Evolutionary conservation across 2,888 invertebrate genomes (phyloP).

Genomic region (Epistrophella euchroma): DNA sequence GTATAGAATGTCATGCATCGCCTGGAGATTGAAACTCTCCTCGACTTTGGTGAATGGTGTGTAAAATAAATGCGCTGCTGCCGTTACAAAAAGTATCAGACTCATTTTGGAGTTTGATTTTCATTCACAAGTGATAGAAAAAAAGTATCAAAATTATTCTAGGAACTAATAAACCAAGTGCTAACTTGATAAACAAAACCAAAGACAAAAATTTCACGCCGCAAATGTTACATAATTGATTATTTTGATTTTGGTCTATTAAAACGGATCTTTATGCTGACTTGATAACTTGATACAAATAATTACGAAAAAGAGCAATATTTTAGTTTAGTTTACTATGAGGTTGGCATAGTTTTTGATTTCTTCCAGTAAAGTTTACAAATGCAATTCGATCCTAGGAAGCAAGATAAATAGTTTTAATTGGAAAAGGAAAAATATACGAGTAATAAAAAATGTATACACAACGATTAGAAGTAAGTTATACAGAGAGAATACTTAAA

Average conservation of each 20-base stretch:
- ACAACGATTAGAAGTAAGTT: constrained; percentile 40
- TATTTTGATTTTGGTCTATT: not conserved
- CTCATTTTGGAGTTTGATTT: constrained; percentile 85
- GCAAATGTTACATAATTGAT: constrained; percentile 59
- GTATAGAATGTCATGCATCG: constrained; percentile 98
- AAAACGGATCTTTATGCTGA: not conserved
- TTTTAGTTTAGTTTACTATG: not conserved
- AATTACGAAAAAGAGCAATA: not conserved
- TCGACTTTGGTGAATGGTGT: constrained; percentile 99
- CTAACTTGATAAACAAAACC: constrained; percentile 24
- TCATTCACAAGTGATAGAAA: constrained; percentile 30
- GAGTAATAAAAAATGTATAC: constrained; percentile 46
- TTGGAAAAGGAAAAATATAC: constrained; percentile 32
- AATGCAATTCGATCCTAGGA: not conserved
- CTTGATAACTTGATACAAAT: not conserved
- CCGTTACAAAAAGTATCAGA: constrained; percentile 89
- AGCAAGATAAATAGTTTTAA: constrained; percentile 15
- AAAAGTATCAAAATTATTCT: not conserved
- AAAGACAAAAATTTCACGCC: constrained; percentile 23
- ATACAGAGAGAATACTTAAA: constrained; percentile 53
- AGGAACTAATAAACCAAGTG: constrained; percentile 33
- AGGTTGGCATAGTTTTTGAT: not conserved
- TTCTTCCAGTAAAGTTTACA: not conserved
- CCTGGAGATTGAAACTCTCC: constrained; percentile 99
- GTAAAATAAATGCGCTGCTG: constrained; percentile 91